A percentile compares a stretch with the other conserved stretches of the same genome.
These are phyloP conservation scores for Aleiodes alternator DNA, from an alignment of 2,888 invertebrate genomes.

Conservation along the genomic window DNA sequence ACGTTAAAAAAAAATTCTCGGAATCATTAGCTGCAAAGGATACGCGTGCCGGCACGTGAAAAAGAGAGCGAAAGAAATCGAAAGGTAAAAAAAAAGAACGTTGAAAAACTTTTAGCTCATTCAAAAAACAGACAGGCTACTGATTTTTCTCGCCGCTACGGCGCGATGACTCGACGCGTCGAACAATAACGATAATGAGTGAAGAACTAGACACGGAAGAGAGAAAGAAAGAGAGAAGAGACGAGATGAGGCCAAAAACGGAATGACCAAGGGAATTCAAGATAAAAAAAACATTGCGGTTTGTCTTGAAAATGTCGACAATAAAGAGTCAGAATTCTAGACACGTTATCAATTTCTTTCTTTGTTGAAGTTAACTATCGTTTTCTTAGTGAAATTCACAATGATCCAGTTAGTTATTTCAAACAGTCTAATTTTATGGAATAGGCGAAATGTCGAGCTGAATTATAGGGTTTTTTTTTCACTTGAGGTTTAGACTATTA, in stretches of 20 bases:
- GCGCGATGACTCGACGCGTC: conserved; percentile 38
- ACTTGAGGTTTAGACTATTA: too few relatives aligned
- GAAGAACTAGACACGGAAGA: conserved; percentile 11
- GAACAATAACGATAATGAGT: conserved; percentile 50
- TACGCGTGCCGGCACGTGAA: conserved; percentile 23
- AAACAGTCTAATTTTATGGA: too few relatives aligned
- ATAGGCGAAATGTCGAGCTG: too few relatives aligned
- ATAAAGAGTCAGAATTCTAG: background rate
- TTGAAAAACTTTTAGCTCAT: background rate
- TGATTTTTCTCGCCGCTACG: conserved; percentile 40
- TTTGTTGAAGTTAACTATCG: background rate
- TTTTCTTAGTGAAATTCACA: conserved; percentile 9
- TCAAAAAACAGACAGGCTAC: conserved; percentile 24
- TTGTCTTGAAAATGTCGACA: conserved; percentile 10
- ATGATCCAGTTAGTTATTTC: too few relatives aligned
- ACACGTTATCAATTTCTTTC: background rate
- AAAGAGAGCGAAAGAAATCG: conserved; percentile 15
- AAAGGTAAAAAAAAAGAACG: conserved; percentile 22
- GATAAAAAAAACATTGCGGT: conserved; percentile 10
- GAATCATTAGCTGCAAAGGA: conserved; percentile 29
- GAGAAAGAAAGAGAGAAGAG: background rate
- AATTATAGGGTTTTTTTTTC: too few relatives aligned
- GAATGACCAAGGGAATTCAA: conserved; percentile 1
- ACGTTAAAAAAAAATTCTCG: background rate
- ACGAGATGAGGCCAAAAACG: conserved; percentile 19